Evolutionary conservation across 2,797 vertebrate species (phyloP).

Genomic region (Sebastiscus albofasciatus): DNA sequence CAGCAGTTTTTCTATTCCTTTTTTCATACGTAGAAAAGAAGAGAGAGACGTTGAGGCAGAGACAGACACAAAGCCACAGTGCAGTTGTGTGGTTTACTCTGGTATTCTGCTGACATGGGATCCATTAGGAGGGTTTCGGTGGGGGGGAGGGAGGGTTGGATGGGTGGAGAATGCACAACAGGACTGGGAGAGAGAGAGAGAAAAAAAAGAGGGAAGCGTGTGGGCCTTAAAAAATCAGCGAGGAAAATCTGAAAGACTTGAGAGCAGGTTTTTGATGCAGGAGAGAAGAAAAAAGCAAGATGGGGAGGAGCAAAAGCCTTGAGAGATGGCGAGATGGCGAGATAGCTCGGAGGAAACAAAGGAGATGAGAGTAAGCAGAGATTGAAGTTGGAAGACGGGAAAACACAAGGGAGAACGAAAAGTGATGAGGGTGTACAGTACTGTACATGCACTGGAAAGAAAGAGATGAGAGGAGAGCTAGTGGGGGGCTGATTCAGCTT

Average conservation of each 20-base stretch:
- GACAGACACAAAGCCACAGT: constrained; percentile 75
- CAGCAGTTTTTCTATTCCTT: constrained; percentile 41
- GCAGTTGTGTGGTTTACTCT: constrained; percentile 78
- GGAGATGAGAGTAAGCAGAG: constrained; percentile 64
- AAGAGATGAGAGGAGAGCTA: constrained; percentile 27
- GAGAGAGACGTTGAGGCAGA: constrained; percentile 59
- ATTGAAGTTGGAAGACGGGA: constrained; percentile 71
- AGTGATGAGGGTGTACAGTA: constrained; percentile 60
- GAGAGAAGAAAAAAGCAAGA: constrained; percentile 42
- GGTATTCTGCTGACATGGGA: constrained; percentile 81
- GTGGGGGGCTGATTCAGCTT: constrained; percentile 64
- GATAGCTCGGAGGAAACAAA: constrained; percentile 71
- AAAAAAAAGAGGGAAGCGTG: constrained; percentile 17
- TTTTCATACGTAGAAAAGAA: constrained; percentile 39
- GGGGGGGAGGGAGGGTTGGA: neutral
- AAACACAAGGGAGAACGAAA: constrained; percentile 63
- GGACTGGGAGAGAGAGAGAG: constrained; percentile 10
- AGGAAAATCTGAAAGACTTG: constrained; percentile 63
- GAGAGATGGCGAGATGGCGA: constrained; percentile 66
- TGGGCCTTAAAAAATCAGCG: constrained; percentile 41
- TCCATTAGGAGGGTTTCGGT: constrained; percentile 68
- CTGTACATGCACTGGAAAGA: constrained; percentile 32
- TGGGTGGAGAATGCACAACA: constrained; percentile 55
- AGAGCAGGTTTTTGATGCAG: constrained; percentile 56
- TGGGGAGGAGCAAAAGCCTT: constrained; percentile 64